Evolutionary conservation across 92 coral and sea anemone genomes (phyloP).

Genomic region (Epizoanthus rinbou): DNA sequence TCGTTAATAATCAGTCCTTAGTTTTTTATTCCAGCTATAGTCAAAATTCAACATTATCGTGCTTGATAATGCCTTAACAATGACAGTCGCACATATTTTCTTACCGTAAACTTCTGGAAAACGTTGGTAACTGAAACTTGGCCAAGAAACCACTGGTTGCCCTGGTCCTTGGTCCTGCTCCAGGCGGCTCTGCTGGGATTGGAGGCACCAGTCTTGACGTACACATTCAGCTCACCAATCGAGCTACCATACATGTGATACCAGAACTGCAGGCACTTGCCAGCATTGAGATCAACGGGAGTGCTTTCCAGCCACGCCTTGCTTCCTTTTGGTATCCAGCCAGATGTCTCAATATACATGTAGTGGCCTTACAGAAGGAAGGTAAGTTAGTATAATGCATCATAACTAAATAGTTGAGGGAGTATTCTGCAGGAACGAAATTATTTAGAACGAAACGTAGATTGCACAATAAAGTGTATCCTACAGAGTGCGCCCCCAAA

Average conservation of each 20-base stretch:
- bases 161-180: conserved; percentile 83
- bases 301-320: conserved; percentile 86
- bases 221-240: conserved; percentile 86
- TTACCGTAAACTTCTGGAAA: conserved; percentile 38
- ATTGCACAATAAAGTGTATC: too few species aligned
- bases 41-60: too few species aligned
- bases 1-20: too few species aligned
- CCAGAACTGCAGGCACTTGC: conserved; percentile 94
- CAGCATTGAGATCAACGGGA: conserved; percentile 61
- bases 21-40: too few species aligned
- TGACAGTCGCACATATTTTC: background rate
- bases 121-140: conserved; percentile 73
- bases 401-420: too few species aligned
- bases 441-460: too few species aligned
- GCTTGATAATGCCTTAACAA: too few species aligned
- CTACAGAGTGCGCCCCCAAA: too few species aligned
- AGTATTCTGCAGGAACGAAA: too few species aligned
- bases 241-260: conserved; percentile 95
- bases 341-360: conserved; percentile 82
- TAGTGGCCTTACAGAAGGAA: conserved; percentile 73
- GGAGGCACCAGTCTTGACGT: conserved; percentile 54
- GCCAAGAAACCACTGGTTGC: conserved; percentile 93
- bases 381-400: background rate
- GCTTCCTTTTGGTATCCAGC: conserved; percentile 29
- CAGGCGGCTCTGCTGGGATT: conserved; percentile 70